Evolutionary conservation across 2,797 vertebrate genomes (phyloP), one percentile per base, ranked within the genome.

Genomic region (Aselliscus stoliczkanus): DNA sequence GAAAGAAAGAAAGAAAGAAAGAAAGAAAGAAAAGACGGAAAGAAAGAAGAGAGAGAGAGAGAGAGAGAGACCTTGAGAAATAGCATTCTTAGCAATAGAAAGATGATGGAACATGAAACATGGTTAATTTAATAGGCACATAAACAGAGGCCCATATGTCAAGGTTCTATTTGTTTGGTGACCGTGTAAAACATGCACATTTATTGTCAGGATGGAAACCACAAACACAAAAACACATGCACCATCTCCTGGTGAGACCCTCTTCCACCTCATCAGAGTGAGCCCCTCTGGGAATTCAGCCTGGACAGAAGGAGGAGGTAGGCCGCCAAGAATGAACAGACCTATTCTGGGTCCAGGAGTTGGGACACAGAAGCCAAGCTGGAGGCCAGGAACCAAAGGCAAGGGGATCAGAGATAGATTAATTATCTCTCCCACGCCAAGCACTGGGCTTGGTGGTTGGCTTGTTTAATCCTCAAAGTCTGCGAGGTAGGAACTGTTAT

Each of bases 131-230:
- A 58, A 79, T 27, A 54, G 69, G 27, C 77, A 58, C 67, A 50
- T 62, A 94, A 95, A 90, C 14, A 96, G 88, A 94, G 88, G 11
- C 29, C 80, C 95, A 34, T 95, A 90, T 83, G 88, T 79, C 95
- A 89, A 96, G 88, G 86, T 83, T 95, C 93, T 95, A 5, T 95
- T 93, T 94, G 94, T 95, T 95, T 93, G 58, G 21, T 85, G 56
- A 88, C 88, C 86, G 69, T n/a, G 20, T 88, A 65, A 95, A 92
- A 88, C 58, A 37, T 37, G 69, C 52, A 65, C 64, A 82, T 60
- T 89, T 92, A 83, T 70, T 70, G 88, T 34, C 42, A 75, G 90
- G 64, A 47, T 60, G 52, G 60, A 83, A 93, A 82, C n/a, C 94
- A 86, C 56, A 96, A 56, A 96, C 94, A 94, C 73, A 90, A 95